Percentiles rank a stretch among this genome's conserved stretches.
Evolutionary conservation across 2,113 vertebrate species (phyloP).

Genomic region (Scalopus aquaticus): DNA sequence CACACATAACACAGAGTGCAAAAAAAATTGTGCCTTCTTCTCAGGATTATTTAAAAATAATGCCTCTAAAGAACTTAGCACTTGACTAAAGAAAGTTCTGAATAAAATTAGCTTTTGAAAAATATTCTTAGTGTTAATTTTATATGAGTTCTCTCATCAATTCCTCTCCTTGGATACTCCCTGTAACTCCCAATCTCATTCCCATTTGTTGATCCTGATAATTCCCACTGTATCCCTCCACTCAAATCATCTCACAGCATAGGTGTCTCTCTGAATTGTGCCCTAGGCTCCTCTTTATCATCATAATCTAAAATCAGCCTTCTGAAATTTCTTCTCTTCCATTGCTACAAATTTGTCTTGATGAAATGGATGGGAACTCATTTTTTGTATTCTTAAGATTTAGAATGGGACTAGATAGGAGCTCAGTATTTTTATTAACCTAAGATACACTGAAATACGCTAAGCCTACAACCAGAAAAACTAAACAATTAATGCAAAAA

Average conservation of each 20-base stretch:
- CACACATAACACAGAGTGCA: not conserved
- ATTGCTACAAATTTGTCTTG: not conserved
- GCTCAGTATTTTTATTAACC: not conserved
- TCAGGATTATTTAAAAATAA: not conserved
- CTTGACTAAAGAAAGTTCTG: not conserved
- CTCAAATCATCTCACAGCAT: not conserved
- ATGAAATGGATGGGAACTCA: not conserved
- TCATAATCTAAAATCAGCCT: not conserved
- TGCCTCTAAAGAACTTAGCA: not conserved
- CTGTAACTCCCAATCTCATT: not conserved
- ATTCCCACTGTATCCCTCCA: not conserved
- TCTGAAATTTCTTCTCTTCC: not conserved
- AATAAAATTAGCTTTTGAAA: not conserved
- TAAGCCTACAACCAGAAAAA: not conserved
- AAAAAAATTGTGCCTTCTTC: not conserved
- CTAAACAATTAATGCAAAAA: not conserved
- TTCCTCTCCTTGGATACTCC: not conserved
- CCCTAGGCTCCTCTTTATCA: not conserved
- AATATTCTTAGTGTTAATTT: not conserved
- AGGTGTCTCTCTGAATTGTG: accelerated
- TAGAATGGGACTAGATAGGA: not conserved
- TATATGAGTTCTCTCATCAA: not conserved
- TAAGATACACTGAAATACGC: not conserved
- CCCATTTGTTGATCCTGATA: not conserved
- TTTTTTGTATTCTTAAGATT: not conserved